Base-by-base conservation (phyloP, 2,113 vertebrate species). In the Synodontis membranacea region DNA sequence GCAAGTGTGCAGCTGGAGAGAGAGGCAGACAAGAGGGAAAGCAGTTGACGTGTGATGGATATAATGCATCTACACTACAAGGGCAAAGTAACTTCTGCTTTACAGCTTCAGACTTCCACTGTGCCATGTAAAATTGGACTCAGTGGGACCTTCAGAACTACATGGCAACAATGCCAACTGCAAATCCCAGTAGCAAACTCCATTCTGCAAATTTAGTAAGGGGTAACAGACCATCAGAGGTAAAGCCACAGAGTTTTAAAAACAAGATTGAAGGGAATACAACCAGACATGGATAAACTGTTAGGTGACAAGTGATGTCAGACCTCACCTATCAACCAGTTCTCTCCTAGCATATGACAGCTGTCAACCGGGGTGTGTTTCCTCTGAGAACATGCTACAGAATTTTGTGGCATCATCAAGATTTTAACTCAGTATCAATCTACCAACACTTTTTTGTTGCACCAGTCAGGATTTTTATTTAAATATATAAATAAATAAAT, bases 11-110 rank as follows among this genome's bases (percentile, higher is more conserved):
- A 84, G 48, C 82, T 54, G 66, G 21, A 75, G 8, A 75, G 50
- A 58, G 68, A 56, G 14, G 37, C 39, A 39, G 37, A 84, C 72
- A 60, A 48, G 39, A 62, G 83, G 52, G 84, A 85, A 79, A 80
- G 25, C 44, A 80, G 23, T 25, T 42, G 34, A 54, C 21, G 21
- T 28, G 75, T 31, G 44, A 46, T 62, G 39, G 72, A 85, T 76
- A 48, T 46, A 48, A 60, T 78, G 84, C 54, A 60, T 28, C 17
- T 23, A 50, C 54, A 64, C 28, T 23, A 66, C 72, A 85, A 78
- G 56, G 72, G 74, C 58, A 46, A 85, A 42, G 21, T 46, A 64
- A 66, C 44, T 80, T 74, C n/a, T 66, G 56, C 74, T 58, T 34
- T 64, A 66, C 74, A 31, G 60, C 72, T 48, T 68, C 56, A 75